Percentiles rank a stretch among this genome's conserved stretches.
These are phyloP conservation scores for Paragorgia papillata DNA, from an alignment of 92 coral and sea anemone species.

Conservation along the genomic window DNA sequence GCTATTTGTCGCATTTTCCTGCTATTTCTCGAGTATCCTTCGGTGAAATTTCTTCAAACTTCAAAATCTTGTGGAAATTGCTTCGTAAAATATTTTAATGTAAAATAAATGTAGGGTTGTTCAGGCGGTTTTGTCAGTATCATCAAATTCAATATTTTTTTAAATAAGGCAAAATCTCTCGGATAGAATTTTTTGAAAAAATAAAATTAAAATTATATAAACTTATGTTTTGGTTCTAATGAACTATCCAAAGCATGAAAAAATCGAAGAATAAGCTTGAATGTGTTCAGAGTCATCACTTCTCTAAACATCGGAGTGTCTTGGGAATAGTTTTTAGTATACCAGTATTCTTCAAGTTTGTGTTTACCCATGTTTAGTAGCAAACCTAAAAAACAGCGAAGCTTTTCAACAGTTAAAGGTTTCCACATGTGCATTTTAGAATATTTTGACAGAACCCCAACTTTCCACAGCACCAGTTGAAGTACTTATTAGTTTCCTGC, in stretches of 20 bases:
- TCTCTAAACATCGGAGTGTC: constrained; percentile 38
- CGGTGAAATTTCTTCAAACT: too few relatives aligned
- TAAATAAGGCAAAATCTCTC: too few relatives aligned
- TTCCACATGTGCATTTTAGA: constrained; percentile 8
- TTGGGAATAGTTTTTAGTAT: too few relatives aligned
- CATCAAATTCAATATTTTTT: too few relatives aligned
- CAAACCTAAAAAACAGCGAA: not conserved
- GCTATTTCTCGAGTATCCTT: too few relatives aligned
- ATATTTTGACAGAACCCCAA: not conserved
- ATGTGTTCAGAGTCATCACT: constrained; percentile 11
- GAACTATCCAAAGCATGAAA: constrained; percentile 17
- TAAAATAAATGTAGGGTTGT: too few relatives aligned
- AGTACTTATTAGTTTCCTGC: constrained; percentile 20
- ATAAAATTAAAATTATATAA: too few relatives aligned
- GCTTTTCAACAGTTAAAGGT: not conserved
- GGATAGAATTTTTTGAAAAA: too few relatives aligned
- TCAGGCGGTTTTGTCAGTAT: too few relatives aligned
- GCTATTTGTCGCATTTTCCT: too few relatives aligned
- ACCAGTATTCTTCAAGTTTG: not conserved
- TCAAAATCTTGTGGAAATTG: too few relatives aligned
- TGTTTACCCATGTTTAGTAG: constrained; percentile 32
- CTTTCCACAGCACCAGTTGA: not conserved
- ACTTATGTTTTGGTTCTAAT: not conserved
- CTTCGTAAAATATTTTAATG: too few relatives aligned
- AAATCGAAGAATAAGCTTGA: constrained; percentile 29